Conservation (phyloP, 2,113 vertebrate species). For the Chloropsis cyanopogon region DNA sequence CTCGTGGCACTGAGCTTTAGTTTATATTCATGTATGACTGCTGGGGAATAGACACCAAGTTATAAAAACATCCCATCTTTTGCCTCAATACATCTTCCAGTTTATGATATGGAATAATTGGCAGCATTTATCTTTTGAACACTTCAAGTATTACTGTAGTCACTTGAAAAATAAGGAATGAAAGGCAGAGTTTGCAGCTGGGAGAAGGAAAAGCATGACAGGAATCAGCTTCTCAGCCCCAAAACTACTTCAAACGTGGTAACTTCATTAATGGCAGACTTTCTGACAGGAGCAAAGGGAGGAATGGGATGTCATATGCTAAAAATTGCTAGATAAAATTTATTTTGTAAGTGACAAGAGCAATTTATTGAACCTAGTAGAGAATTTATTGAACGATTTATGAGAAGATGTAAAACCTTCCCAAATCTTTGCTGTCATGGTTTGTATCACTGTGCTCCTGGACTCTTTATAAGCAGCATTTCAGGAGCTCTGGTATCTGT, state of each 20-base stretch:
- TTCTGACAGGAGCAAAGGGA: neutral
- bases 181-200: neutral
- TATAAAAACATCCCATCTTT: neutral
- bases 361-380: neutral
- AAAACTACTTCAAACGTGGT: neutral
- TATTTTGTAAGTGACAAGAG: neutral
- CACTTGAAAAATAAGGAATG: neutral
- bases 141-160: neutral
- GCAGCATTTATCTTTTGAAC: conserved; percentile 10
- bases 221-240: neutral
- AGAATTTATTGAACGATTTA: neutral
- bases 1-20: neutral
- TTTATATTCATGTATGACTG: neutral
- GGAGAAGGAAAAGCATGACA: neutral
- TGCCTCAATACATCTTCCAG: neutral
- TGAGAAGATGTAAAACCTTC: neutral
- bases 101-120: neutral
- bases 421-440: neutral
- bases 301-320: neutral
- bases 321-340: neutral
- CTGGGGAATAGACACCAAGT: neutral
- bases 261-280: neutral
- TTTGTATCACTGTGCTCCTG: neutral
- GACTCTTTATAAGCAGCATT: neutral
- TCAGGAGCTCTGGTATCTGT: neutral